phyloP scores from a whole-genome alignment of 2,113 vertebrate genomes.

The Chroicocephalus ridibundus region DNA sequence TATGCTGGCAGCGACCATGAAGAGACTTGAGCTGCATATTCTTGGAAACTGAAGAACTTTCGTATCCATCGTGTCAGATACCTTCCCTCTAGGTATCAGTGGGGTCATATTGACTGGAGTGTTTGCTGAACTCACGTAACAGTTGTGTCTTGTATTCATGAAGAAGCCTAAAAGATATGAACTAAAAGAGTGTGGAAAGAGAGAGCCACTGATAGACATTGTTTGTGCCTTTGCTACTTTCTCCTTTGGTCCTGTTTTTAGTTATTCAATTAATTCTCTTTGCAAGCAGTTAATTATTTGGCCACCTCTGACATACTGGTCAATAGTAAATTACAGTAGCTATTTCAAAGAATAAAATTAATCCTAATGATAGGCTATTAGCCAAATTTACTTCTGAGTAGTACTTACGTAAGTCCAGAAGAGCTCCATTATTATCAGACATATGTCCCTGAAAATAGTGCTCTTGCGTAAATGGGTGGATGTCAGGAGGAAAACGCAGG shows the following conservation, averaged over 20 bases:
- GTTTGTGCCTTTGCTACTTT: neutral
- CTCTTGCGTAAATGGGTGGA: neutral
- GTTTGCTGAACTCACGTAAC: neutral
- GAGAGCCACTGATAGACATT: neutral
- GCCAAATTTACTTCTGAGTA: neutral
- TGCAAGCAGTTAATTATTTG: neutral
- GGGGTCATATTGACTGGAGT: accelerated
- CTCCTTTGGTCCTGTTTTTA: neutral
- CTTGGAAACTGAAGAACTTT: neutral
- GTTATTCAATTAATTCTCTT: neutral
- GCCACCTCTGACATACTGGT: neutral
- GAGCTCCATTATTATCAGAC: neutral
- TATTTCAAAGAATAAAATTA: slow-evolving; percentile 1
- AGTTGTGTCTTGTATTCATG: neutral
- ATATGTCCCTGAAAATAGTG: neutral
- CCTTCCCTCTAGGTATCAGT: neutral
- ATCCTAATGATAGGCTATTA: neutral
- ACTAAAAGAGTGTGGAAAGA: neutral
- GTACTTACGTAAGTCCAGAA: neutral
- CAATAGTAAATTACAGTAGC: neutral
- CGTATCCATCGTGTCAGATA: neutral
- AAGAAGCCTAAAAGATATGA: neutral
- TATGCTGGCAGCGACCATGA: too few relatives aligned
- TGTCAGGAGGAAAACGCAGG: neutral
- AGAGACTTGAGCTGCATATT: neutral